Base-by-base conservation (phyloP, 2,888 invertebrate species). In the Dascillus cervinus region DNA sequence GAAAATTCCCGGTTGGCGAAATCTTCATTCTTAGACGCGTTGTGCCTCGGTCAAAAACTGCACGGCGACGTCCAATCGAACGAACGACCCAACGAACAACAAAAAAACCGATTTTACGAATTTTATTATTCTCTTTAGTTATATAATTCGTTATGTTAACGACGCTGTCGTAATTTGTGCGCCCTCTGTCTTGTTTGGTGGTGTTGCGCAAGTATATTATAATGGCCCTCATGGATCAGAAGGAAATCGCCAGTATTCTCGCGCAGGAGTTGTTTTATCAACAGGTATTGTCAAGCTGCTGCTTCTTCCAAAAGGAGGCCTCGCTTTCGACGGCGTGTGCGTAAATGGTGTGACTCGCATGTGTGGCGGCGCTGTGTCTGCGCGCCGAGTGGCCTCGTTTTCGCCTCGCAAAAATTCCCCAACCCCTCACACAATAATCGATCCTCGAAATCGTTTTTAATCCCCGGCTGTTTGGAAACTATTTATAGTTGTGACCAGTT, bases 251-350 rank as follows among this genome's bases (percentile, higher is more conserved):
- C 55, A 83, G 79, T 69, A 82, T 85, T 68, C 75, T 86, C 59
- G 84, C 85, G 60, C 83, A 80, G 64, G 86, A 86, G 75, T 80
- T 83, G 72, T 82, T 82, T 71, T 84, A 85, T 68, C 85, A 86
- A 79, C 64, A 65, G 62, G 62, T 63, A 47, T 32, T 17, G 17
- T 17, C 17, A 4, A 17, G 4, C 8, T 17, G 17, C 17, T 17
- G 8, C 4, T 6, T 17, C 8, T 17, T 6, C 8, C 17, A 4
- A 17, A 17, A 6, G 4, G 8, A 4, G 17, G 17, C 17, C 8
- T 17, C 8, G 8, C 4, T 17, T 6, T 6, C 17, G 17, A 6
- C 17, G 17, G 8, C 17, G n/a, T 17, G 4, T 4, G 17, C 17
- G 17, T 17, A 17, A 17, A 17, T 17, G 17, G 17, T n/a, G n/a